Conservation (phyloP, 1,140 invertebrate genomes). For the Caligus rogercresseyi region DNA sequence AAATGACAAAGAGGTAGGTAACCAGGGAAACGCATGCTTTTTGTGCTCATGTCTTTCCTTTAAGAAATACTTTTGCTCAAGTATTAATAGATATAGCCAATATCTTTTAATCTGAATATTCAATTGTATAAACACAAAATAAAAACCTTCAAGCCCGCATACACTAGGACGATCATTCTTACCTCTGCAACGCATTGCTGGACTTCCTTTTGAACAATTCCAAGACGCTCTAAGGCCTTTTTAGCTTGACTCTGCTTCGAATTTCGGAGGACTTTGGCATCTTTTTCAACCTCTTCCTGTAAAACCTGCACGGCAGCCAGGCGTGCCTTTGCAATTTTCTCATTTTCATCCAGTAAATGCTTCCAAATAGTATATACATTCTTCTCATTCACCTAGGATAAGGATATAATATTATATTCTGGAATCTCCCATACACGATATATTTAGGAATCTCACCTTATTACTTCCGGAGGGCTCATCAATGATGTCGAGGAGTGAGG, state of each 20-base stretch:
- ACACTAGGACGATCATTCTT: too few relatives aligned
- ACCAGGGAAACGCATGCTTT: too few relatives aligned
- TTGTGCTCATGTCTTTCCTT: too few relatives aligned
- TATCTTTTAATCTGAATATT: too few relatives aligned
- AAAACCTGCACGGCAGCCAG: constrained; percentile 81
- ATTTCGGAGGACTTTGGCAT: constrained; percentile 63
- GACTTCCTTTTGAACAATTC: constrained; percentile 17
- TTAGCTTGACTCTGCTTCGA: constrained; percentile 67
- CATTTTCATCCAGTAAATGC: constrained; percentile 81
- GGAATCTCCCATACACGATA: background rate
- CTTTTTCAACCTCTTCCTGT: constrained; percentile 79
- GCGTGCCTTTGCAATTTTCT: constrained; percentile 70
- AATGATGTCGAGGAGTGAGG: background rate
- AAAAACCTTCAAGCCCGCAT: too few relatives aligned
- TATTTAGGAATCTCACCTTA: background rate
- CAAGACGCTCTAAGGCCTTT: constrained; percentile 41
- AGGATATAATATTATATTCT: background rate
- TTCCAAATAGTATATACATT: constrained; percentile 93
- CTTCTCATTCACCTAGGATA: constrained; percentile 35
- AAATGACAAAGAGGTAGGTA: too few relatives aligned
- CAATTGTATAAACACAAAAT: too few relatives aligned
- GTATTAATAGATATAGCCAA: too few relatives aligned
- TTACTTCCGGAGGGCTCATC: background rate
- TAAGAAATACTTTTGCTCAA: too few relatives aligned
- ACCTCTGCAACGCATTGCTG: constrained; percentile 18